Evolutionary conservation across 2,797 vertebrate genomes (phyloP).

Genomic region (Cuniculus paca): DNA sequence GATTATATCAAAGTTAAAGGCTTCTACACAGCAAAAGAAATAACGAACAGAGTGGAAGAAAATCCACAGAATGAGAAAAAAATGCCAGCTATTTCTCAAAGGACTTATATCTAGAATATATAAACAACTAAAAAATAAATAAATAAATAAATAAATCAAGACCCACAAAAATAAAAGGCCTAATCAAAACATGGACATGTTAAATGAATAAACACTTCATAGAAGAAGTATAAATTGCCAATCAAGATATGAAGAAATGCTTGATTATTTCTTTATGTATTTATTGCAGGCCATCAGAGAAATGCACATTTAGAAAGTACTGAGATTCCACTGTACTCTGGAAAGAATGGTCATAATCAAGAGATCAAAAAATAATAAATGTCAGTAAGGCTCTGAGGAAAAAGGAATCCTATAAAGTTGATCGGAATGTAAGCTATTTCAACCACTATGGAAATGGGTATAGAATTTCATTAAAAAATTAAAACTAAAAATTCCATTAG

Average conservation of each 20-base stretch:
- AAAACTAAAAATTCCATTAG: not conserved
- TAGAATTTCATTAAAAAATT: not conserved
- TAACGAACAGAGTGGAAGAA: not conserved
- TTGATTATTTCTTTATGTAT: not conserved
- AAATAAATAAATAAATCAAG: not conserved
- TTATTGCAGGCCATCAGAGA: not conserved
- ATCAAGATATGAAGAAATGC: not conserved
- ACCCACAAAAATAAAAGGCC: not conserved
- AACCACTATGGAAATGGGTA: not conserved
- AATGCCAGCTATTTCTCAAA: not conserved
- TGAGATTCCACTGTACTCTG: not conserved
- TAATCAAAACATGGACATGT: not conserved
- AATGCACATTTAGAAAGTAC: not conserved
- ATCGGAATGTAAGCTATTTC: not conserved
- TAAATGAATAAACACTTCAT: not conserved
- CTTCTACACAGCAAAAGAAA: not conserved
- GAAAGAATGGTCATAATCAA: not conserved
- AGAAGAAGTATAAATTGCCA: not conserved
- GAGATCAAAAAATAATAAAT: not conserved
- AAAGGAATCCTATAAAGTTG: not conserved
- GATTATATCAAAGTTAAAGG: not conserved
- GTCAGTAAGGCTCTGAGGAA: not conserved
- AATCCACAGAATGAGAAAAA: not conserved
- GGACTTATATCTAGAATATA: not conserved
- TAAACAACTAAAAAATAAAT: not conserved